Evolutionary conservation across 2,888 invertebrate genomes (phyloP).

Genomic region (Brachylomia viminalis): DNA sequence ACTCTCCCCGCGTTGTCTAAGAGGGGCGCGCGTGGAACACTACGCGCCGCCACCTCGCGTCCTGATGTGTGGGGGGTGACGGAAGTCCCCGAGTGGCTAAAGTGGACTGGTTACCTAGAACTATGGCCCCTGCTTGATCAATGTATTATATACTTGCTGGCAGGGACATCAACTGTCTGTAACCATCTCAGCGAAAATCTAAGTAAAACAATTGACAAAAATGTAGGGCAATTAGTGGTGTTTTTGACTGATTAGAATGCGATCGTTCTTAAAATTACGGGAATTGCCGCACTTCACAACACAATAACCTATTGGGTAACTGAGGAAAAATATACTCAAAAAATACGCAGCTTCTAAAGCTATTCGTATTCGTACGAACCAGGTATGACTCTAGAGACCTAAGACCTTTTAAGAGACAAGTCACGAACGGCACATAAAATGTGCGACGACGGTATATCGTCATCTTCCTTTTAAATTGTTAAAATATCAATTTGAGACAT

Average conservation of each 20-base stretch:
- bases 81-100: too few species aligned
- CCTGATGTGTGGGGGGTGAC: too few species aligned
- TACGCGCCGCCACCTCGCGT: too few species aligned
- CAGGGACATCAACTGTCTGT: too few species aligned
- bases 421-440: constrained; percentile 58
- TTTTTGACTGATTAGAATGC: background rate
- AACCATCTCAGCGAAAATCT: too few species aligned
- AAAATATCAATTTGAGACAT: constrained; percentile 45
- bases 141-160: too few species aligned
- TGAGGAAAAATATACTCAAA: background rate
- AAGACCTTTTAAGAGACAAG: constrained; percentile 37
- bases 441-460: constrained; percentile 33
- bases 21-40: too few species aligned
- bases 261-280: background rate
- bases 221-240: background rate
- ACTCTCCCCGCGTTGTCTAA: too few species aligned
- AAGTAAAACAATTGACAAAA: background rate
- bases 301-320: too few species aligned
- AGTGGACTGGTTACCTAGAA: too few species aligned
- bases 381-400: constrained; percentile 42
- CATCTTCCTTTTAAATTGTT: constrained; percentile 58
- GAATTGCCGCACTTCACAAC: background rate
- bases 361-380: constrained; percentile 34
- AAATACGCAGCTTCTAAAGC: constrained; percentile 8
- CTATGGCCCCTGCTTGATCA: too few species aligned